Conservation (phyloP, 2,113 vertebrate species). For the Patagioenas fasciata region DNA sequence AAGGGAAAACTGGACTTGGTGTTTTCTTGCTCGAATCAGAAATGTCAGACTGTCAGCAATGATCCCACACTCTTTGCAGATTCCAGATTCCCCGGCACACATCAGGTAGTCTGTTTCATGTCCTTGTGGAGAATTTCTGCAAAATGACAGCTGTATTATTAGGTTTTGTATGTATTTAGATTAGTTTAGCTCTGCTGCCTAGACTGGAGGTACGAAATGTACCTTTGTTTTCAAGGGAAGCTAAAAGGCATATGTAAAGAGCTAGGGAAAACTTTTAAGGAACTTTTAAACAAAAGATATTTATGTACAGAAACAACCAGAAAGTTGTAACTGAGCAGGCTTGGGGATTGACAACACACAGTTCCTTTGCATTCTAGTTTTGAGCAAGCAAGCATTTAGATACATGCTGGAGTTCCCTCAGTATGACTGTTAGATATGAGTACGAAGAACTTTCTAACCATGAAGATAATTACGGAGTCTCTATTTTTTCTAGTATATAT, state of each 20-base stretch:
- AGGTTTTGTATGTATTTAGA: not conserved
- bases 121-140: not conserved
- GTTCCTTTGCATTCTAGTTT: not conserved
- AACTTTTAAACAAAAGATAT: not conserved
- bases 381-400: not conserved
- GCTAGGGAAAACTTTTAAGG: not conserved
- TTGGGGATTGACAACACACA: not conserved
- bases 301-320: not conserved
- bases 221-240: not conserved
- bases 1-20: not conserved
- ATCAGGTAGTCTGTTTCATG: not conserved
- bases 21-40: not conserved
- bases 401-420: not conserved
- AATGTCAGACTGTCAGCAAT: not conserved
- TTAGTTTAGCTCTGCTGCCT: not conserved
- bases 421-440: not conserved
- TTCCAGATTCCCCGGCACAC: not conserved
- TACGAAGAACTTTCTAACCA: not conserved
- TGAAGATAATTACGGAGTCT: not conserved
- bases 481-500: not conserved
- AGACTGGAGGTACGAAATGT: not conserved
- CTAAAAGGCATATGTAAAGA: not conserved
- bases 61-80: not conserved
- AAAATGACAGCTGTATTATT: not conserved
- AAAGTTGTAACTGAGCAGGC: not conserved